Base-by-base conservation (phyloP, 2,888 invertebrate genomes). In the Erannis defoliaria region DNA sequence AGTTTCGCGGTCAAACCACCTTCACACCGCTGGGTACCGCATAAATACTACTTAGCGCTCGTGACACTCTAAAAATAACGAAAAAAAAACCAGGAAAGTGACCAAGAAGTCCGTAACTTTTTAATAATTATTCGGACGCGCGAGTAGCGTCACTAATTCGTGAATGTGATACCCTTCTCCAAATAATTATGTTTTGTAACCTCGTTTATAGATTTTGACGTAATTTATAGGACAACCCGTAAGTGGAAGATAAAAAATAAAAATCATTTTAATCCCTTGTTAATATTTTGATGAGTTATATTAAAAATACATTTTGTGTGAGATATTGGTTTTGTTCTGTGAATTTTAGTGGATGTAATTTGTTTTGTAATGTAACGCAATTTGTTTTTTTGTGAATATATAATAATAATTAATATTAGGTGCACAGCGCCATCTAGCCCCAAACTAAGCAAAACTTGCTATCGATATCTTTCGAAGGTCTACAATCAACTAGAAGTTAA, bases 21-120 rank as follows among this genome's bases (percentile, higher is more conserved):
- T 83, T 78, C 82, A 82, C 89, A 73, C 89, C 68, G 90, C 79
- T 88, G 90, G 90, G 86, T 82, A 89, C 82, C 90, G 83, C 92
- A 93, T 93, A 92, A 92, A 93, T 92, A 92, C 89, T 92, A 85
- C 91, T 92, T 91, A 92, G 80, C 84, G 83, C 77, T 82, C 84
- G 78, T 82, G 88, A 87, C 85, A 85, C 81, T 83, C 85, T 77
- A 84, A 89, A 90, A 87, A 88, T 82, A 81, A 78, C 72, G 69
- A 62, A 64, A 75, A 75, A 67, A 71, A 64, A 71, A 77, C 79
- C 21, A 66, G 70, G 72, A 80, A 77, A 68, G 64, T 75, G 73
- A 70, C 46, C 57, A 62, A 65, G 56, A 66, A 72, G 68, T 64
- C 67, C 80, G 78, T 81, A 76, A 82, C 82, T 79, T 86, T 87